phyloP scores from a whole-genome alignment of 2,888 invertebrate genomes.

The Eucriotettix oculatus region DNA sequence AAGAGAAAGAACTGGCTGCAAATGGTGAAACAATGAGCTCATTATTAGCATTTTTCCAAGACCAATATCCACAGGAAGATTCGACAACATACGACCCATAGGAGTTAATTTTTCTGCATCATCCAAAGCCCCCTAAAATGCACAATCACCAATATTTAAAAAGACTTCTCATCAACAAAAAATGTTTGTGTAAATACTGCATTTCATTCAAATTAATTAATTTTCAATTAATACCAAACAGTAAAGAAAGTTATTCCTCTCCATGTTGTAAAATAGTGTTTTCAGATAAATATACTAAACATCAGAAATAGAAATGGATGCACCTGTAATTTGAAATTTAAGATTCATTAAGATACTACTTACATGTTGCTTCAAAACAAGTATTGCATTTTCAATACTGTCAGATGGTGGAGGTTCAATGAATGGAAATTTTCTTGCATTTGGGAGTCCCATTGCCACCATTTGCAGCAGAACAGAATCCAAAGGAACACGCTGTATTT shows the following conservation, averaged over 20 bases:
- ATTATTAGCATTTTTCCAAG: slow-evolving; percentile 91
- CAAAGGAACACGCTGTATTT: slow-evolving; percentile 84
- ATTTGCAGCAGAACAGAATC: slow-evolving; percentile 83
- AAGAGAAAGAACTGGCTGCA: slow-evolving; percentile 74
- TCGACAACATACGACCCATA: slow-evolving; percentile 70
- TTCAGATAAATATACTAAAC: no score
- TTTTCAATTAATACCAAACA: no score
- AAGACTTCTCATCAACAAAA: no score
- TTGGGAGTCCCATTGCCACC: slow-evolving; percentile 83
- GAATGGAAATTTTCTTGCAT: slow-evolving; percentile 85
- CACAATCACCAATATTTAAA: no score
- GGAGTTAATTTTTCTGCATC: slow-evolving; percentile 68
- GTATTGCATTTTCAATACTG: slow-evolving; percentile 71
- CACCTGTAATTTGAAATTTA: not conserved
- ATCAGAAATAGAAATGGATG: no score
- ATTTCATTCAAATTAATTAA: no score
- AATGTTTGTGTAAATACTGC: no score
- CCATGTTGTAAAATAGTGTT: no score
- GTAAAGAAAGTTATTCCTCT: no score
- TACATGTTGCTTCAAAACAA: slow-evolving; percentile 74
- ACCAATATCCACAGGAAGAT: slow-evolving; percentile 84
- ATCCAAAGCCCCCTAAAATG: slow-evolving; percentile 53
- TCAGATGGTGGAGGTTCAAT: slow-evolving; percentile 78
- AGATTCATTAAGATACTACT: no score
- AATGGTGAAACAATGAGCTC: slow-evolving; percentile 75